These are phyloP conservation scores for Colostygia pectinataria DNA, from an alignment of 2,888 invertebrate genomes.

Conservation along the genomic window DNA sequence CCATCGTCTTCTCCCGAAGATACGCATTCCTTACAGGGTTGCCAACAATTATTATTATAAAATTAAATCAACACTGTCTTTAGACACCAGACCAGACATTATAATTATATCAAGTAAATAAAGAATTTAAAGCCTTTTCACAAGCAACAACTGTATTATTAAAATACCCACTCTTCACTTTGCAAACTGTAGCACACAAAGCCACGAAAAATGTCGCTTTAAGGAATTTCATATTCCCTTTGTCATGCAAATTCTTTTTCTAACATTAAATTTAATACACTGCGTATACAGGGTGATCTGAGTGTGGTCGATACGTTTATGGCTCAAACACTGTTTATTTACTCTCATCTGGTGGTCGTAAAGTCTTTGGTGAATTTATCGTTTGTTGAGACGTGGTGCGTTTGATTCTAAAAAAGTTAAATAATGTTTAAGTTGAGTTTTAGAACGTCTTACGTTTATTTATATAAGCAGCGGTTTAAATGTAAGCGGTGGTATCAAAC, in stretches of 20 bases:
- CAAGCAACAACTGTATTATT: not conserved
- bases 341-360: slow-evolving; percentile 15
- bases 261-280: slow-evolving; percentile 41
- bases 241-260: slow-evolving; percentile 42
- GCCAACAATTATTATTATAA: too few species aligned
- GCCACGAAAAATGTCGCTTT: slow-evolving; percentile 30
- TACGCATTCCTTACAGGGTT: too few species aligned
- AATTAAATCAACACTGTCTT: too few species aligned
- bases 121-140: not conserved
- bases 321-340: slow-evolving; percentile 22
- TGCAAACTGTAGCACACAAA: slow-evolving; percentile 28
- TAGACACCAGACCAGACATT: too few species aligned
- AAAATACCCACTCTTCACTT: slow-evolving; percentile 19
- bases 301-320: slow-evolving; percentile 17
- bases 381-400: slow-evolving; percentile 19
- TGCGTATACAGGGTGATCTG: slow-evolving; percentile 26
- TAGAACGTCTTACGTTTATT: not conserved
- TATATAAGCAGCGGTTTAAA: not conserved
- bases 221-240: slow-evolving; percentile 38
- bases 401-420: slow-evolving; percentile 16
- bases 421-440: not conserved
- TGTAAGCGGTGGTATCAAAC: too few species aligned
- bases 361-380: slow-evolving; percentile 20
- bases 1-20: too few species aligned
- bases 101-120: too few species aligned